These are phyloP conservation scores for Lasioglossum albipes DNA, from an alignment of 1,140 invertebrate genomes.

Conservation along the genomic window DNA sequence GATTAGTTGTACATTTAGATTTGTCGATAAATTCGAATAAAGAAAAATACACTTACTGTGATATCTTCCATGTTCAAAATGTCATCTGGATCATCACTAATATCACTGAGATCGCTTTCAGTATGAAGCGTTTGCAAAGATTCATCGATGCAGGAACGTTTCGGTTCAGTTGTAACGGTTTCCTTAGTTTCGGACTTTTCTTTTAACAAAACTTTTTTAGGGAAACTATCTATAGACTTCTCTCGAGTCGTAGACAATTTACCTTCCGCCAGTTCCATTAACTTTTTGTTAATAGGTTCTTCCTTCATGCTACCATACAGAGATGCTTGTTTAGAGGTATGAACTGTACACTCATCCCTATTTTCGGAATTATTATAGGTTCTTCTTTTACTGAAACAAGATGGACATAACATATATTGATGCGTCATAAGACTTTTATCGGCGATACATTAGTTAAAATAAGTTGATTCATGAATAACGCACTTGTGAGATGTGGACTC, in stretches of 20 bases:
- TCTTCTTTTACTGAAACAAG: conserved; percentile 70
- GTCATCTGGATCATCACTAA: conserved; percentile 92
- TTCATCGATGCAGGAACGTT: conserved; percentile 77
- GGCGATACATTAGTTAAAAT: conserved; percentile 7
- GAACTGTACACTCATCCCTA: conserved; percentile 70
- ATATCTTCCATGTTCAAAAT: conserved; percentile 88
- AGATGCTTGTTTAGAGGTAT: conserved; percentile 72
- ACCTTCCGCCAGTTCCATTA: conserved; percentile 78
- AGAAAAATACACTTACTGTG: conserved; percentile 38
- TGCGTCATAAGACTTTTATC: background rate
- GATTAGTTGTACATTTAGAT: background rate
- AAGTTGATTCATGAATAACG: background rate
- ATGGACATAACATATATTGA: background rate
- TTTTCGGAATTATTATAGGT: conserved; percentile 72
- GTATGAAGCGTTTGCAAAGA: conserved; percentile 82
- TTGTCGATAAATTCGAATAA: conserved; percentile 39
- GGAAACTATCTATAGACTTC: conserved; percentile 74
- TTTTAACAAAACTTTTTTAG: conserved; percentile 70
- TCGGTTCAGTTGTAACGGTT: conserved; percentile 77
- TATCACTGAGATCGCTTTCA: conserved; percentile 90
- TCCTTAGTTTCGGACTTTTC: conserved; percentile 77
- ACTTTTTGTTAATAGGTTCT: conserved; percentile 78
- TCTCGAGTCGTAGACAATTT: conserved; percentile 72
- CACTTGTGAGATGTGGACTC: conserved; percentile 57
- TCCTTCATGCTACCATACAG: conserved; percentile 78